phyloP scores from a whole-genome alignment of 2,113 vertebrate species.

The Cyrtonyx montezumae region DNA sequence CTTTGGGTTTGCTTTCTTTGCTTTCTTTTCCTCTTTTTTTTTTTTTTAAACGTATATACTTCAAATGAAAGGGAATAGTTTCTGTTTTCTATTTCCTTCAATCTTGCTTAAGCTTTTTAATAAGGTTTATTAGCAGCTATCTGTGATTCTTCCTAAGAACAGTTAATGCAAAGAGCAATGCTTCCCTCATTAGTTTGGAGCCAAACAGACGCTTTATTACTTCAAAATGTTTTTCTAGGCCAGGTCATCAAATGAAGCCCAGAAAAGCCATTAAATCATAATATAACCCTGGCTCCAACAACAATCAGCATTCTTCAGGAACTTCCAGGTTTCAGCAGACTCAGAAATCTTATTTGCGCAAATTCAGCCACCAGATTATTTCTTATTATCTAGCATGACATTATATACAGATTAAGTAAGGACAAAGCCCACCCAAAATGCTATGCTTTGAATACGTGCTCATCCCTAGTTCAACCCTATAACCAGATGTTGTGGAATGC shows the following conservation, averaged over 20 bases:
- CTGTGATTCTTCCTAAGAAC: constrained; percentile 75
- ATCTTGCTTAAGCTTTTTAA: constrained; percentile 43
- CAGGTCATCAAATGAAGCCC: constrained; percentile 72
- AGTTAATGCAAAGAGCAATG: constrained; percentile 77
- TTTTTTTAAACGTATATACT: background rate
- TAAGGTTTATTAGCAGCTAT: constrained; percentile 68
- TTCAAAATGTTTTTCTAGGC: constrained; percentile 76
- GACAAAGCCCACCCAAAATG: background rate
- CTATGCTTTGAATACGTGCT: fast-evolving
- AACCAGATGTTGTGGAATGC: background rate
- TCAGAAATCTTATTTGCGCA: background rate
- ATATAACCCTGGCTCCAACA: constrained; percentile 50
- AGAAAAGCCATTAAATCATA: constrained; percentile 75
- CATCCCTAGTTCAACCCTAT: background rate
- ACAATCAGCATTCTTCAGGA: constrained; percentile 39
- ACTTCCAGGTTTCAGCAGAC: constrained; percentile 33
- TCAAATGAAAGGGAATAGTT: constrained; percentile 52
- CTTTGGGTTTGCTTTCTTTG: background rate
- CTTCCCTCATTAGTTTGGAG: constrained; percentile 69
- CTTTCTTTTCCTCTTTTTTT: background rate
- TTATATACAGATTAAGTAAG: background rate
- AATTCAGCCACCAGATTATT: background rate
- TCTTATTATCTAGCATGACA: background rate
- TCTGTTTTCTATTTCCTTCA: constrained; percentile 59
- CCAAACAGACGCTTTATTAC: constrained; percentile 77